Base-by-base conservation (phyloP, 2,797 vertebrate species). In the Serranus cabrilla region DNA sequence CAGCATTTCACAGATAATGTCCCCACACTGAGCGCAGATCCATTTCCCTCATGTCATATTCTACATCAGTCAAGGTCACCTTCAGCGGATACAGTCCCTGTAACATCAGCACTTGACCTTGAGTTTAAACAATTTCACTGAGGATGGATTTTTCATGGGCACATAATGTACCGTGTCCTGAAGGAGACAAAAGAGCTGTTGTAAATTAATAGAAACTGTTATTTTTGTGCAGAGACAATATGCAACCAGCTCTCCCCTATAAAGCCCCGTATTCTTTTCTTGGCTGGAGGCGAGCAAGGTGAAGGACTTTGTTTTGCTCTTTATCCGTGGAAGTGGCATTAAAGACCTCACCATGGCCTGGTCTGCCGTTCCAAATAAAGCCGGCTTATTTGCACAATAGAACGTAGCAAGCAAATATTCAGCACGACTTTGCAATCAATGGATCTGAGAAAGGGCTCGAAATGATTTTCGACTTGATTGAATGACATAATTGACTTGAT, bases 401-500 rank as follows among this genome's bases (percentile, higher is more conserved):
- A 87, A 90, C 14, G 0, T 62, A 65, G 84, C 82, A 13, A 79
- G 87, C 85, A 89, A 91, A 91, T 91, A 91, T 93, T 83, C 90
- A 89, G 86, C 91, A 88, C 87, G 84, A 90, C 90, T 93, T 89
- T 13, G 89, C 94, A 95, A 95, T 95, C 94, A 94, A 89, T 82
- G 80, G 69, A 90, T 91, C 87, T 85, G 87, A 89, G 90, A 91
- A 92, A 88, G 89, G 92, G 75, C 93, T 94, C 80, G 69, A 93
- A 90, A 89, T 91, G 90, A 92, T 93, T 93, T 91, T 94, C 71
- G 54, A 91, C 93, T 93, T 95, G 95, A 95, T 95, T 95, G 95
- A 95, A 94, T 91, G 92, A 94, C 94, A 95, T 95, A 95, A 95
- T 95, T 95, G 93, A 93, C 94, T 95, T 95, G 94, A 95, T 95